Evolutionary conservation across 2,113 vertebrate genomes (phyloP).

Genomic region (Prionailurus viverrinus): DNA sequence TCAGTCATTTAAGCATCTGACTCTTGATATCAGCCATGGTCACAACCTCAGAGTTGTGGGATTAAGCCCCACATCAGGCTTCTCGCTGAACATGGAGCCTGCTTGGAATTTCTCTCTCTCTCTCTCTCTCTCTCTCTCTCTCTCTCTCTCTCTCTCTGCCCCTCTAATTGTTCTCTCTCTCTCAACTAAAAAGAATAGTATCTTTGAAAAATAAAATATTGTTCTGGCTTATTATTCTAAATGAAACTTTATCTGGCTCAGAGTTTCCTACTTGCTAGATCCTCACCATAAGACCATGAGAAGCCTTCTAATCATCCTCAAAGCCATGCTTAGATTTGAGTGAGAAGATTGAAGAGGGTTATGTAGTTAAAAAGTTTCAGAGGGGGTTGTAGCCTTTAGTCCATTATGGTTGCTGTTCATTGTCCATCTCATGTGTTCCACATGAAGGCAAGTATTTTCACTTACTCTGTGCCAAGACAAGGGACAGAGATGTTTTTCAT

Average conservation of each 20-base stretch:
- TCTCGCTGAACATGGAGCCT: no score
- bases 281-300: background rate
- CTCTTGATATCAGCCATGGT: no score
- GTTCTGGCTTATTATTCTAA: background rate
- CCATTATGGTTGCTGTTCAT: background rate
- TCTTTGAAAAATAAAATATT: background rate
- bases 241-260: conserved; percentile 28
- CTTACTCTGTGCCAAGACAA: background rate
- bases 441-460: background rate
- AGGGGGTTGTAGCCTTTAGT: background rate
- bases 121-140: no score
- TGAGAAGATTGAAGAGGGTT: background rate
- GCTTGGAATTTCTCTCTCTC: no score
- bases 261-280: conserved; percentile 1
- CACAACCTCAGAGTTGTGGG: no score
- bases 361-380: background rate
- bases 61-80: no score
- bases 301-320: background rate
- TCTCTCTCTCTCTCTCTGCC: no score
- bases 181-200: no score
- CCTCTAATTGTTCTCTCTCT: no score
- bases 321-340: background rate
- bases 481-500: no score
- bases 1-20: no score
- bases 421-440: background rate